Evolutionary conservation across 2,113 vertebrate species (phyloP), one percentile per base, ranked within the genome.

Genomic region (Siniperca knerii): DNA sequence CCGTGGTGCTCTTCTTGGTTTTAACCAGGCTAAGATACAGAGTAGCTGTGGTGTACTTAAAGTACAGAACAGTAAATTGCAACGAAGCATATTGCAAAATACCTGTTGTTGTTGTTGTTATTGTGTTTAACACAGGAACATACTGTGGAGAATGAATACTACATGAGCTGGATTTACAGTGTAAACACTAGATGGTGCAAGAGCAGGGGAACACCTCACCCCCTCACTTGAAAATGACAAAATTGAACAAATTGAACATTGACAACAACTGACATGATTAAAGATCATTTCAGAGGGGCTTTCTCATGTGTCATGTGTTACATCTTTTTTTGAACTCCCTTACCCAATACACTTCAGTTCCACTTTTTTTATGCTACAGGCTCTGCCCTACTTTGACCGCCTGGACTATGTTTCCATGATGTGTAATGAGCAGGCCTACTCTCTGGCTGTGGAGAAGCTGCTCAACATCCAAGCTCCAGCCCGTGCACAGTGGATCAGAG

Each of bases 381-480:
- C 98, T 0, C 92, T 99, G 48, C 98, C 98, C 0, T 99, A 99
- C 87, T 99, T 99, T 5, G 98, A 99, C 93, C 96, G 98, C 3
- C 96, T 99, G 1, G 98, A 99, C 87, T 99, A 99, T 1, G 97
- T 99, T 48, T 99, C 98, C 86, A 99, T 99, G 98, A 99, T 99
- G 98, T 99, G 98, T 75, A 99, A 99, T 0, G 98, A 99, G 44
- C 93, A 99, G 90, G 97, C 97, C 6, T 99, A 99, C 48, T 96
- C 98, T 1, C 89, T 99, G 84, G 98, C 98, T 0, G 97, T 99
- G 85, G 98, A 99, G 92, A 99, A 97, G 79, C 93, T 99, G 70
- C 96, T 99, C 9, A 99, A 99, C 90, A 98, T 99, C 93, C 94
- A 94, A 23, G 97, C 97, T 0, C 98, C 98, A 0, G 77, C 55